Evolutionary conservation across 2,113 vertebrate species (phyloP), one percentile per base, ranked within the genome.

Genomic region (Acrocephalus kingi): DNA sequence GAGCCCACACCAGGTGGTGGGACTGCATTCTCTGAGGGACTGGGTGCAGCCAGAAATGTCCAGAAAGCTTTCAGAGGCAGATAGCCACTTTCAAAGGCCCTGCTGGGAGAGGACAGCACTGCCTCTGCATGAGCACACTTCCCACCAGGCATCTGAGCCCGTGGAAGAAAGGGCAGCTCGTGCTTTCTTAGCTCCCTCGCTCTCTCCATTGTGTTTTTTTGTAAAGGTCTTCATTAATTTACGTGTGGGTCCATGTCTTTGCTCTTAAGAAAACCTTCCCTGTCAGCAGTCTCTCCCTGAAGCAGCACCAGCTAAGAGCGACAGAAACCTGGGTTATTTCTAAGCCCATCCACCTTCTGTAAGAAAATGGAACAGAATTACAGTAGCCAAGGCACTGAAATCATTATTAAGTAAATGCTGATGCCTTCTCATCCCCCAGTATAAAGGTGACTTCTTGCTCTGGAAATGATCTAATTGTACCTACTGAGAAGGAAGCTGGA

Each of bases 201-300:
- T 54, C 46, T 48, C 76, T 39, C 35, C 0, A 0, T 8, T 54
- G 41, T 59, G 30, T 39, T 87, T 86, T 86, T 35, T 80, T 55
- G n/a, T 27, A 66, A 92, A 90, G 72, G 59, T 84, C 86, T 84
- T 89, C 75, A 89, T 92, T 93, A 86, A 93, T 93, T 91, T 87
- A 85, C 89, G 48, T 19, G 33, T 9, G 1, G 59, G 51, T 8
- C 75, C 33, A 19, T 56, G 75, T 22, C 90, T 95, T 74, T 77
- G 72, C 75, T 77, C 46, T 13, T 80, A 71, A 83, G 67, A 63
- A 93, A 86, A 80, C 68, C 72, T 86, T 83, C 48, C 27, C 43
- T 71, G 33, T 71, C 82, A 94, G 84, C 75, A 90, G 59, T 73
- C 51, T 84, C 51, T 94, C 67, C 67, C 45, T 62, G 54, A 93